These are phyloP conservation scores for Teleogryllus occipitalis DNA, from an alignment of 1,140 invertebrate genomes.

Conservation along the genomic window DNA sequence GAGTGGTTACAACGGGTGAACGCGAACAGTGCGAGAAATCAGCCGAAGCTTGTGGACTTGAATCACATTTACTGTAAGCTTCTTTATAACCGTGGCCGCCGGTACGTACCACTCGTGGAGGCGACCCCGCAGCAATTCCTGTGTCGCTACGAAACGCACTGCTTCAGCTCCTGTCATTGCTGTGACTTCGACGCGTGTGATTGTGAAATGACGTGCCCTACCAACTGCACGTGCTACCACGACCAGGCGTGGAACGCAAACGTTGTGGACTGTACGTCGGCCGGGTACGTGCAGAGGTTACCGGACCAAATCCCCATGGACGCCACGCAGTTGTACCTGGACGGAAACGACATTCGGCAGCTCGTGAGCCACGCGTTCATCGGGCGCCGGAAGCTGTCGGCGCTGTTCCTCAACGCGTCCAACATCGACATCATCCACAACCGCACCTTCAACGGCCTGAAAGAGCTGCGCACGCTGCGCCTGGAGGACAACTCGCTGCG, in stretches of 20 bases:
- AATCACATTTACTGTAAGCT: conserved; percentile 82
- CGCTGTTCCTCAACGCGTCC: conserved; percentile 79
- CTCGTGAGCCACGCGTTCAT: conserved; percentile 82
- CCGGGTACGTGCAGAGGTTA: conserved; percentile 59
- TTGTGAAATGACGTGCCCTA: conserved; percentile 90
- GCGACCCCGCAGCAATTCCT: conserved; percentile 79
- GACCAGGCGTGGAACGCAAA: conserved; percentile 88
- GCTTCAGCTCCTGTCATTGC: conserved; percentile 83
- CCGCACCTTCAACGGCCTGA: conserved; percentile 79
- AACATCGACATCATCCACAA: conserved; percentile 81
- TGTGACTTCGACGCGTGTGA: conserved; percentile 84
- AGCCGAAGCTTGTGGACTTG: conserved; percentile 78
- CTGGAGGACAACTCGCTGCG: conserved; percentile 70
- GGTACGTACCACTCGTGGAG: conserved; percentile 71
- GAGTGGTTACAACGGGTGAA: conserved; percentile 79
- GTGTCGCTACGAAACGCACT: conserved; percentile 84
- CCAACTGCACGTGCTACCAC: conserved; percentile 85
- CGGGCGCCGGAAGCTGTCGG: conserved; percentile 73
- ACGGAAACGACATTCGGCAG: conserved; percentile 74
- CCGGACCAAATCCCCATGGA: conserved; percentile 87
- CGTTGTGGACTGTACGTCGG: conserved; percentile 77
- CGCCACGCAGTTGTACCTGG: conserved; percentile 79
- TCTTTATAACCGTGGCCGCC: conserved; percentile 70
- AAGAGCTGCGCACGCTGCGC: conserved; percentile 70
- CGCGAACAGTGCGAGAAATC: conserved; percentile 64